A percentile compares a stretch with the other conserved stretches of the same genome.
Evolutionary conservation across 2,113 vertebrate genomes (phyloP).

Genomic region (Daubentonia madagascariensis): DNA sequence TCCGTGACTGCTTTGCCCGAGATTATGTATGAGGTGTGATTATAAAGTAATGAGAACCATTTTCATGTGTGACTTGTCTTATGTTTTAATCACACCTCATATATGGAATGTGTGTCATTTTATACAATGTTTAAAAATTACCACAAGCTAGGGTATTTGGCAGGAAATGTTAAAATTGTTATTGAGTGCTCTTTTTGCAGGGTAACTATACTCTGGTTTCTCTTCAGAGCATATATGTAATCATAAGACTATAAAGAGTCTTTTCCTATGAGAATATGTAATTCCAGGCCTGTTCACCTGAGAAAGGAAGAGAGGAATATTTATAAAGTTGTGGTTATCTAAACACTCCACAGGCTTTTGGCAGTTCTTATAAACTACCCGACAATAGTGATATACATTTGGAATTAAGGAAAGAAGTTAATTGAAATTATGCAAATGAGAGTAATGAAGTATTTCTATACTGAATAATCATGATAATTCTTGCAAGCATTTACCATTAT

Average conservation of each 20-base stretch:
- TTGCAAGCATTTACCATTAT: conserved; percentile 2
- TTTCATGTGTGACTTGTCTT: conserved; percentile 66
- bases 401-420: not conserved
- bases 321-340: not conserved
- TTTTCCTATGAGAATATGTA: conserved; percentile 26
- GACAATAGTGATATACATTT: not conserved
- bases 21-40: conserved; percentile 72
- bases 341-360: not conserved
- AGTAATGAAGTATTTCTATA: not conserved
- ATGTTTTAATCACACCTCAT: conserved; percentile 67
- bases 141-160: conserved; percentile 17
- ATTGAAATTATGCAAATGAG: not conserved
- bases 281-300: not conserved
- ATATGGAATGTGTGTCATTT: conserved; percentile 66
- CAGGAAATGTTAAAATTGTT: conserved; percentile 60
- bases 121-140: conserved; percentile 56
- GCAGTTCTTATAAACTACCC: not conserved
- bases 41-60: conserved; percentile 57
- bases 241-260: conserved; percentile 1
- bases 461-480: not conserved
- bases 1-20: conserved; percentile 56
- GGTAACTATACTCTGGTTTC: conserved; percentile 1
- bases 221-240: not conserved
- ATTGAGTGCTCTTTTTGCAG: conserved; percentile 1
- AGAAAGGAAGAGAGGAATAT: conserved; percentile 14